Base-by-base conservation (phyloP, 53 echinoderm and acorn worm species). In the Henricia sp. region DNA sequence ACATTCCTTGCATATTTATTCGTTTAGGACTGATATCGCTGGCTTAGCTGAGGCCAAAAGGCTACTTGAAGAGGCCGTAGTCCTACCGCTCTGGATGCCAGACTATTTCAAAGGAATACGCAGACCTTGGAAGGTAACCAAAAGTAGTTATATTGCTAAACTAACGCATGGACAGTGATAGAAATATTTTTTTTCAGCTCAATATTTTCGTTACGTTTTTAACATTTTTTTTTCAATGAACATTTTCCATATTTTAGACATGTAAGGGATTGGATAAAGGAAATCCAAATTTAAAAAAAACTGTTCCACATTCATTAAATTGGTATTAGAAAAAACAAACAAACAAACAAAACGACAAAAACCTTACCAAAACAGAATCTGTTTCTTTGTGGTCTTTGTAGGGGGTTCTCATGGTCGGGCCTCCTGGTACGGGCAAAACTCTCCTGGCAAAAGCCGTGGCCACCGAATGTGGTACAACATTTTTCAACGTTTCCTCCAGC, bases 41-140 rank as follows among this genome's bases (percentile, higher is more conserved):
- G 97, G 97, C 35, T 50, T 97, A 38, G 83, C 91, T 2, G 97
- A 97, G 37, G 97, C 94, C 42, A 97, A 97, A 88, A 83, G 97
- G 50, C 88, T 97, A 0, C 82, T 97, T 11, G 97, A 97, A 71
- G 97, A 97, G 77, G 97, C 97, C 9, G 97, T 97, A 10, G 97
- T 97, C 0, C 82, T 97, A 40, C 97, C 97, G 3, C 88, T 97
- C 27, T 94, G 89, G 84, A 97, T 97, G 97, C 97, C 97, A 30
- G 97, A 97, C 67, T 97, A 91, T 82, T 97, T 97, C 76, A 97
- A 97, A 34, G 97, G 97, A 53, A 97, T 97, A 52, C 89, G 97
- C 25, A 87, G 97, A 72, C 97, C 97, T 5, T 97, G 97, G 97
- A 97, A 94, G 97, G 97, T 94, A 83, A 52, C 1, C 20, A 3